Evolutionary conservation across 2,888 invertebrate species (phyloP).

Genomic region (Mellilla xanthometata): DNA sequence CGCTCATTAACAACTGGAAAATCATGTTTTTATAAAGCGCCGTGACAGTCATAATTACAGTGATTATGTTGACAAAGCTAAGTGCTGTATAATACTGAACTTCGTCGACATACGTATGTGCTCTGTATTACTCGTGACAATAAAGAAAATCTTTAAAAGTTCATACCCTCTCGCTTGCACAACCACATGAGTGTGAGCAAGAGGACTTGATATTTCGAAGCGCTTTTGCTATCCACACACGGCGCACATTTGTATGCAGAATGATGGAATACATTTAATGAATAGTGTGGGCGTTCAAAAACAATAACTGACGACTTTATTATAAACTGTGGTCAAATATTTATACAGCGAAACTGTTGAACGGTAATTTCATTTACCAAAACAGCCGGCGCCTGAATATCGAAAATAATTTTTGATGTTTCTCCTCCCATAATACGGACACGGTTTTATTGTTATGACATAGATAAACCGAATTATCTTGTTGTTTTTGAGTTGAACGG

Average conservation of each 20-base stretch:
- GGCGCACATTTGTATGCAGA: background rate
- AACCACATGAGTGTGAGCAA: no score
- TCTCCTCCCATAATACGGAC: slow-evolving; percentile 16
- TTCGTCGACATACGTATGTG: no score
- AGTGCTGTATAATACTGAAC: no score
- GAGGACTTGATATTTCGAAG: no score
- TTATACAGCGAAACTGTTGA: slow-evolving; percentile 16
- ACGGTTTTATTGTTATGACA: slow-evolving; percentile 22
- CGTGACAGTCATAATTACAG: no score
- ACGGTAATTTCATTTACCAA: slow-evolving; percentile 19
- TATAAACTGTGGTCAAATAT: slow-evolving; percentile 23
- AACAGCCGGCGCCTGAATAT: slow-evolving; percentile 19
- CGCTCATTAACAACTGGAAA: no score
- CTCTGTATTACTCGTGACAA: no score
- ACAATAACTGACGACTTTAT: slow-evolving; percentile 16
- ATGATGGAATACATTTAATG: slow-evolving; percentile 2
- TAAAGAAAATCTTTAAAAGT: no score
- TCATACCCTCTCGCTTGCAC: no score
- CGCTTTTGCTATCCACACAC: no score
- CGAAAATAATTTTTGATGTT: slow-evolving; percentile 19
- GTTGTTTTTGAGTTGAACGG: slow-evolving; percentile 17
- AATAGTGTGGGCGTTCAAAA: slow-evolving; percentile 11
- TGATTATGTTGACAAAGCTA: no score
- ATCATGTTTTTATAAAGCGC: no score
- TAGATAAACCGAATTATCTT: slow-evolving; percentile 22